These are phyloP conservation scores for Petrocephalus sullivani DNA, from an alignment of 2,797 vertebrate species.

Conservation along the genomic window DNA sequence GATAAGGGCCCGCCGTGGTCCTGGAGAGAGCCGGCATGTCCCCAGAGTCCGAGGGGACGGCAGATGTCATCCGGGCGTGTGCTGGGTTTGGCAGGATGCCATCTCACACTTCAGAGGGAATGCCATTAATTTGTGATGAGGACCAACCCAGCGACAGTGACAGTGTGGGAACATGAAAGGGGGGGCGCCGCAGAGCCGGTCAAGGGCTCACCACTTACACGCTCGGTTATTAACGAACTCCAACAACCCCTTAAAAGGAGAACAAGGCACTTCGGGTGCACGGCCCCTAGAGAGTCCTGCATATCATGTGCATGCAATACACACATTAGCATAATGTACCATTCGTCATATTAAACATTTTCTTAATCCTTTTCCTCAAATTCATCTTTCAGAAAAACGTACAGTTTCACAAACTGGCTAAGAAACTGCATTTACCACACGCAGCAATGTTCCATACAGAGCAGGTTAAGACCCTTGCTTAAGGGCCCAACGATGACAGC, in stretches of 20 bases:
- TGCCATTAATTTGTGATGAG: conserved; percentile 78
- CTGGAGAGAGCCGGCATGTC: conserved; percentile 50
- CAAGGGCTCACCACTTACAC: conserved; percentile 76
- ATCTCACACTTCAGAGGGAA: conserved; percentile 76
- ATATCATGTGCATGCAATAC: conserved; percentile 49
- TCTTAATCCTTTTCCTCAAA: background rate
- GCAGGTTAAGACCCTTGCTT: background rate
- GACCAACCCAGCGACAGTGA: conserved; percentile 71
- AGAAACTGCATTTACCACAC: background rate
- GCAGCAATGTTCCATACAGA: background rate
- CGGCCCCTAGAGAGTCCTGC: conserved; percentile 30
- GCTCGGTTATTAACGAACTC: conserved; percentile 74
- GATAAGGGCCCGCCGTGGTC: conserved; percentile 68
- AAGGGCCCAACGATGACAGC: background rate
- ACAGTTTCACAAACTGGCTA: background rate
- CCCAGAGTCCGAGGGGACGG: conserved; percentile 66
- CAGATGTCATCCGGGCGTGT: conserved; percentile 79
- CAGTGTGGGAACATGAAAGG: conserved; percentile 73
- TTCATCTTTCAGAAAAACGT: background rate
- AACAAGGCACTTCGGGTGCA: conserved; percentile 57
- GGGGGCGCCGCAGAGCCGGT: conserved; percentile 69
- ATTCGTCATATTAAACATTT: background rate
- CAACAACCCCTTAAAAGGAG: conserved; percentile 58
- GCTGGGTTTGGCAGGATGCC: conserved; percentile 76
- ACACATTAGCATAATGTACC: background rate